These are phyloP conservation scores for Myxocyprinus asiaticus DNA, from an alignment of 2,113 vertebrate species.

Conservation along the genomic window DNA sequence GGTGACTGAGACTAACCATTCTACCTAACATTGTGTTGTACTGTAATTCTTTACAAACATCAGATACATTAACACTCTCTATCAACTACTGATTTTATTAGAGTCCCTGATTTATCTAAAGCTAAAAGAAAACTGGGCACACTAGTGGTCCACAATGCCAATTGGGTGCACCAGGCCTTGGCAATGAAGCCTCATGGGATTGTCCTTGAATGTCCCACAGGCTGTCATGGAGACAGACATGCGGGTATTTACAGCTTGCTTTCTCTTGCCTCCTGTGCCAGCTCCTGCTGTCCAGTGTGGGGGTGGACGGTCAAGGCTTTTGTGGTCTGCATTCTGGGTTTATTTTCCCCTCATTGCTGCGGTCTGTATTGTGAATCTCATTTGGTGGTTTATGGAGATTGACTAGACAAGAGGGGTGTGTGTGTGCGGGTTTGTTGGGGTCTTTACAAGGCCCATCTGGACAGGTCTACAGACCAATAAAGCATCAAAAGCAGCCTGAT, in stretches of 20 bases:
- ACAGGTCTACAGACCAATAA: conserved; percentile 44
- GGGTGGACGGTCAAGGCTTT: conserved; percentile 40
- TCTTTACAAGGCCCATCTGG: conserved; percentile 56
- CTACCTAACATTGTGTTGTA: neutral
- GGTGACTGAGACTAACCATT: too few species aligned
- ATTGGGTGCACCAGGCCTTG: conserved; percentile 48
- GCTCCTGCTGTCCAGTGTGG: conserved; percentile 47
- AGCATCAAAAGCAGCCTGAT: conserved; percentile 41
- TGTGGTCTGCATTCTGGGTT: conserved; percentile 45
- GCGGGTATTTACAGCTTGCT: conserved; percentile 55
- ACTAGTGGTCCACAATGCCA: conserved; percentile 43
- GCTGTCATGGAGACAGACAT: conserved; percentile 58
- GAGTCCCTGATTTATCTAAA: neutral
- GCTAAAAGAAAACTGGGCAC: conserved; percentile 33
- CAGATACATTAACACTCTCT: neutral
- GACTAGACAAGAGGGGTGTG: conserved; percentile 46
- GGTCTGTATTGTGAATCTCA: conserved; percentile 47
- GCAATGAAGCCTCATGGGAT: conserved; percentile 54
- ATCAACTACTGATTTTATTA: neutral
- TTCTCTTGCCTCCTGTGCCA: conserved; percentile 53
- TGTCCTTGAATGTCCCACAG: conserved; percentile 49
- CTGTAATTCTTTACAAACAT: neutral
- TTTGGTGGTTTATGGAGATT: conserved; percentile 49
- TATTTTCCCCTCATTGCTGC: conserved; percentile 46
- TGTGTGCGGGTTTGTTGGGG: conserved; percentile 46